Evolutionary conservation across 2,888 invertebrate genomes (phyloP), one percentile per base, ranked within the genome.

Genomic region (Heliconius charithonia): DNA sequence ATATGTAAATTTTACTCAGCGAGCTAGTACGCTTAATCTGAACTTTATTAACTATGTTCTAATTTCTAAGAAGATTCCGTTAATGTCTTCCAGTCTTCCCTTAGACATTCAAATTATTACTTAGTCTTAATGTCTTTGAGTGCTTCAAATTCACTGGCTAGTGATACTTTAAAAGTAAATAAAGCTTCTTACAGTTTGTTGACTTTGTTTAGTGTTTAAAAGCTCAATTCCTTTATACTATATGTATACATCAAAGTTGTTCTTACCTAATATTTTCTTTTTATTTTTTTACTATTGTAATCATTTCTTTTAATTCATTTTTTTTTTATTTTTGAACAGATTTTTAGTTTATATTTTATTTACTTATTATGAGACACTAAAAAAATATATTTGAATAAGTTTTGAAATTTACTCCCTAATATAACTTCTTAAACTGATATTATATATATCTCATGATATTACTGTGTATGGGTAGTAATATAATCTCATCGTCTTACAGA

Each of bases 1-100:
- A 92, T 92, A 93, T 93, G 93, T 93, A 94, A 93, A 94, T 93
- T 92, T 92, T 87, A 85, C 89, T 87, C 85, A 89, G 86, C 83
- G 84, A 86, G 84, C 85, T 84, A 86, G 85, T 82, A 83, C 82
- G 79, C 81, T 85, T 86, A 89, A 87, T 87, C 82, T 90, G 83
- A 86, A 87, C 92, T 90, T 86, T 92, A 89, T 84, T 70, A 62
- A 56, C 62, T 79, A 63, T 32, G 3, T 6, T 82, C 88, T 90
- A 84, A 86, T 90, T 9, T 82, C 88, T 90, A 84, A 86, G 78
- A 80, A 86, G 79, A 87, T 85, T 88, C 69, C 79, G 81, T 81
- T 82, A 81, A 27, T 81, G 69, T 87, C 89, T 89, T 87, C 73
- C 79, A 86, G 87, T 90, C 88, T 85, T 87, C 85, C 86, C 85